Evolutionary conservation across 2,113 vertebrate genomes (phyloP).

Genomic region (Oxyruncus cristatus): DNA sequence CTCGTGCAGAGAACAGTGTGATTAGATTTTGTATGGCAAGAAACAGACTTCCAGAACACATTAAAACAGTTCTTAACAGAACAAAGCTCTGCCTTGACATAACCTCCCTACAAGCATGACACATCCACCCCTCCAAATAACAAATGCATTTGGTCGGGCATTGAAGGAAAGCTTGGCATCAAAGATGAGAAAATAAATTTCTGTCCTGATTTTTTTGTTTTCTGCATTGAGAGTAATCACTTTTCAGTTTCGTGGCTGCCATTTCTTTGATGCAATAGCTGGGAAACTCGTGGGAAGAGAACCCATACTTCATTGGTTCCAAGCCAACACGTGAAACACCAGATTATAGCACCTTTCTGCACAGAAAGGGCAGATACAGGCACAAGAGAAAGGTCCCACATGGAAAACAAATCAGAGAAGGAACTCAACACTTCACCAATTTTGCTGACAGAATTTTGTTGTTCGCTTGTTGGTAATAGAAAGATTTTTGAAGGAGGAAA

Average conservation of each 20-base stretch:
- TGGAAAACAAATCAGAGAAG: not conserved
- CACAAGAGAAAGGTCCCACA: not conserved
- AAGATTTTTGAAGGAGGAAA: not conserved
- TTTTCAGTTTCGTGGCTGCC: not conserved
- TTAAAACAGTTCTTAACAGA: not conserved
- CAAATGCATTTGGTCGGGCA: not conserved
- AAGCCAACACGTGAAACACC: not conserved
- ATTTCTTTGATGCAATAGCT: not conserved
- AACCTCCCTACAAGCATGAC: not conserved
- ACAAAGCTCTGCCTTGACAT: not conserved
- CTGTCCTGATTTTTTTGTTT: not conserved
- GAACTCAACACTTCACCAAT: not conserved
- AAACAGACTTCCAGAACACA: not conserved
- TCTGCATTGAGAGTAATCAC: not conserved
- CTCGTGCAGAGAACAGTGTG: not conserved
- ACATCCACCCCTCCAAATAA: not conserved
- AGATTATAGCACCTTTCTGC: not conserved
- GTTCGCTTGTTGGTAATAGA: not conserved
- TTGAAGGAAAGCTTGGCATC: not conserved
- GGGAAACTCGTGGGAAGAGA: not conserved
- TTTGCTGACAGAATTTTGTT: not conserved
- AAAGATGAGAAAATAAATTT: not conserved
- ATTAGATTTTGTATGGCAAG: not conserved
- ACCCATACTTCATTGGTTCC: not conserved
- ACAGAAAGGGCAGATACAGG: not conserved